Evolutionary conservation across 2,888 invertebrate species (phyloP).

Genomic region (Pristionchus fissidentatus): DNA sequence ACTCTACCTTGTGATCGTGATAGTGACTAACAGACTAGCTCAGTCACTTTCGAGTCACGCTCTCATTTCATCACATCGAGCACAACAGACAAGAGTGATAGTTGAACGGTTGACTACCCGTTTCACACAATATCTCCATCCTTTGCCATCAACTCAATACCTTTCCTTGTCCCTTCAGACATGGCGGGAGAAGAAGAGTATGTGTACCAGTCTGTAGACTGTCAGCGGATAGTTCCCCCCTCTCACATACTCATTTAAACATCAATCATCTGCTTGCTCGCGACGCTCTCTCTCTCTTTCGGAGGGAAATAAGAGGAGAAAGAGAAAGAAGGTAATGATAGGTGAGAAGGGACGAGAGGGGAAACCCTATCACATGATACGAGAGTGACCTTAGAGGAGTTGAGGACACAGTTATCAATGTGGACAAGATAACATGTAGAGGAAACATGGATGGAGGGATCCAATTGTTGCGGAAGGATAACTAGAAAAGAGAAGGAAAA

Average conservation of each 20-base stretch:
- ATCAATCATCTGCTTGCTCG: conserved; percentile 10
- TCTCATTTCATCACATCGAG: background rate
- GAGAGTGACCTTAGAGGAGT: background rate
- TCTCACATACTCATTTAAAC: conserved; percentile 7
- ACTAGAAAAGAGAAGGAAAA: background rate
- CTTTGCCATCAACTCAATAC: too few species aligned
- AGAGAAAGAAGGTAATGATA: background rate
- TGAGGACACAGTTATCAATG: background rate
- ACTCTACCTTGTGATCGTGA: conserved; percentile 13
- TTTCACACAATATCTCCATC: too few species aligned
- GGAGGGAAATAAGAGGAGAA: background rate
- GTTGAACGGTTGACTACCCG: too few species aligned
- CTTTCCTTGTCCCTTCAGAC: too few species aligned
- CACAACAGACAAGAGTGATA: too few species aligned
- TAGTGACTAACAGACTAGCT: background rate
- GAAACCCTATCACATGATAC: conserved; percentile 28
- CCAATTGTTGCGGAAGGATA: background rate
- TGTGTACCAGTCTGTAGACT: conserved; percentile 27
- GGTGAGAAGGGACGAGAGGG: background rate
- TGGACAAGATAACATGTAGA: background rate
- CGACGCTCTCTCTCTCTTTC: background rate
- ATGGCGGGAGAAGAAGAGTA: background rate
- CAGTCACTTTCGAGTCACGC: background rate
- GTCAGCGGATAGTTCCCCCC: background rate
- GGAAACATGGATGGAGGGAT: background rate